Evolutionary conservation across 1,140 invertebrate genomes (phyloP).

Genomic region (Caerostris extrusa): DNA sequence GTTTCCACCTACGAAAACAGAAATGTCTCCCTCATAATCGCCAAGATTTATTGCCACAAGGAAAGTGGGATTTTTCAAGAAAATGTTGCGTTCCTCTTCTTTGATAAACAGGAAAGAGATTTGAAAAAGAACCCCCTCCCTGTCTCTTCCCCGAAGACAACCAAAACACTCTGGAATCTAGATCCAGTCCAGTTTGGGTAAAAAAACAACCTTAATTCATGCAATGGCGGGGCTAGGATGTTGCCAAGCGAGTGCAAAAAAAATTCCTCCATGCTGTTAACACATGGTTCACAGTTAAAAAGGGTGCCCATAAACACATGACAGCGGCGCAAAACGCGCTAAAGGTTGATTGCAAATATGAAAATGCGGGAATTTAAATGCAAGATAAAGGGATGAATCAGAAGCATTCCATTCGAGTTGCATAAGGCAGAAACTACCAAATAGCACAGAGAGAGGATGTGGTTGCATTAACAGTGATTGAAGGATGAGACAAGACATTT

Average conservation of each 20-base stretch:
- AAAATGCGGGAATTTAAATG: background rate
- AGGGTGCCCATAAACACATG: no score
- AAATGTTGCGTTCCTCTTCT: background rate
- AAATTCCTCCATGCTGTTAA: no score
- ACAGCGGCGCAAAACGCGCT: no score
- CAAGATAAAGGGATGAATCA: background rate
- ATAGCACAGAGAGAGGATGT: background rate
- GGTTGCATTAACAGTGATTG: background rate
- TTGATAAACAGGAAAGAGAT: background rate
- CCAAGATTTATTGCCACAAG: background rate
- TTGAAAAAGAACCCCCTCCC: background rate
- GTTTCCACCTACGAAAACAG: constrained; percentile 10
- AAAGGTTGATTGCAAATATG: no score
- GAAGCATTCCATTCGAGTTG: background rate
- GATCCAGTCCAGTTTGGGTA: background rate
- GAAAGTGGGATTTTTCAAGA: background rate
- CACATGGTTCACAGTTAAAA: no score
- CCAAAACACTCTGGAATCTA: background rate
- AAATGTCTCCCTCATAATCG: background rate
- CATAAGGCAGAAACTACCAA: background rate
- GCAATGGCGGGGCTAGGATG: no score
- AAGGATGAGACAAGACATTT: background rate
- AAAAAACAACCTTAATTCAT: no score
- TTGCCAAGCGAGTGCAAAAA: no score
- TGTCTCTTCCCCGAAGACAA: background rate